Conservation (phyloP, 2,113 vertebrate species). For the Rhadina sibilatrix region DNA sequence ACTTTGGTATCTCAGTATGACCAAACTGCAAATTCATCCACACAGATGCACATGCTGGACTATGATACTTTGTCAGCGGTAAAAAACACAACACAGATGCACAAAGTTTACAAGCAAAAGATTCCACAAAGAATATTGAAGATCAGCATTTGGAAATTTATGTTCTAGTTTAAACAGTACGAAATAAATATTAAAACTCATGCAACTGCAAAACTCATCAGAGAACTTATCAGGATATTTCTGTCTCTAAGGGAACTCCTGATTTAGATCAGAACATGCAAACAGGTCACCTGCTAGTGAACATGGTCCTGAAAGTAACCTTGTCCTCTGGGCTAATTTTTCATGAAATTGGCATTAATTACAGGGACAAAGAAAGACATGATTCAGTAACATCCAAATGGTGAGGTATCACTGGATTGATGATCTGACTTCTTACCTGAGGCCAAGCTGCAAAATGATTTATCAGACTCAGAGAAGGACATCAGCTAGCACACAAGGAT, state of each 20-base stretch:
- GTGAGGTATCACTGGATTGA: background rate
- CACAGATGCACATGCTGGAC: background rate
- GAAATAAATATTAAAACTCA: background rate
- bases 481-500: background rate
- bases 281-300: background rate
- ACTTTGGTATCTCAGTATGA: background rate
- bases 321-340: background rate
- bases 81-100: background rate
- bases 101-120: background rate
- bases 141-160: background rate
- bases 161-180: background rate
- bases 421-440: background rate
- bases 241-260: background rate
- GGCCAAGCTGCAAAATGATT: background rate
- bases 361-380: background rate
- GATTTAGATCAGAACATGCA: background rate
- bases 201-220: background rate
- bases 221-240: background rate
- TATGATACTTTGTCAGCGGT: accelerated
- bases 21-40: background rate
- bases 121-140: background rate
- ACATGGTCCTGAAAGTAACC: background rate
- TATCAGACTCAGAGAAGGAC: background rate
- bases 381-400: accelerated
- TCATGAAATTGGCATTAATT: background rate